Base-by-base conservation (phyloP, 2,797 vertebrate genomes). In the Vultur gryphus region DNA sequence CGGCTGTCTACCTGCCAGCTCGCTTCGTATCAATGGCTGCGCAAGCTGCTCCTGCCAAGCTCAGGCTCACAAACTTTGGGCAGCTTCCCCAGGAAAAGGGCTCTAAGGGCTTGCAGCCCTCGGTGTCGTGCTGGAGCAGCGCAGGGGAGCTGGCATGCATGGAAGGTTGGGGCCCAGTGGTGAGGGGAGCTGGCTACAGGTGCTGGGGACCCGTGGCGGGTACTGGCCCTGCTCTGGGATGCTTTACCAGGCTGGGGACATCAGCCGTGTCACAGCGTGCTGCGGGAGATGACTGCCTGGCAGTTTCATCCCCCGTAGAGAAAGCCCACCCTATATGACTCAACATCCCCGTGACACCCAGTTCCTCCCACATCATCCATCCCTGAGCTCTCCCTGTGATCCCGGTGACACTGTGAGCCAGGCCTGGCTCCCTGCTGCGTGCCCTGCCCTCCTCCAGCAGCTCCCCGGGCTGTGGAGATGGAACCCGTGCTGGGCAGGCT, bases 251-350 rank as follows among this genome's bases (percentile, higher is more conserved):
- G 84, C 69, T 20, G 69, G 57, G 94, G 88, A 71, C 77, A 88
- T 57, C 31, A 21, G 65, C 88, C 21, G 23, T 95, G 93, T 92
- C 93, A 94, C 85, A 31, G 92, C 83, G 52, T 13, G 52, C 72
- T 28, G 73, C 5, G 5, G 85, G 94, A 93, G 92, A 86, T 24
- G 72, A 75, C 83, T 52, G 93, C 92, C 83, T 91, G 86, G 90
- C 81, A 67, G 89, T 87, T 62, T 62, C 89, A 12, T 82, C 86
- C 93, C 93, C 84, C 55, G 8, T 43, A 57, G 54, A 69, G 83
- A 94, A 86, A 96, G 84, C 95, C 95, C 93, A 96, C 94, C 96
- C 93, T 86, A 76, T 72, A 95, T 95, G 96, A 96, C 94, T 96
- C 96, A 96, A 95, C 95, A 96, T 94, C 93, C 95, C 96, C 67